These are phyloP conservation scores for Drosophila atripex DNA, from an alignment of 2,888 invertebrate species.

Conservation along the genomic window DNA sequence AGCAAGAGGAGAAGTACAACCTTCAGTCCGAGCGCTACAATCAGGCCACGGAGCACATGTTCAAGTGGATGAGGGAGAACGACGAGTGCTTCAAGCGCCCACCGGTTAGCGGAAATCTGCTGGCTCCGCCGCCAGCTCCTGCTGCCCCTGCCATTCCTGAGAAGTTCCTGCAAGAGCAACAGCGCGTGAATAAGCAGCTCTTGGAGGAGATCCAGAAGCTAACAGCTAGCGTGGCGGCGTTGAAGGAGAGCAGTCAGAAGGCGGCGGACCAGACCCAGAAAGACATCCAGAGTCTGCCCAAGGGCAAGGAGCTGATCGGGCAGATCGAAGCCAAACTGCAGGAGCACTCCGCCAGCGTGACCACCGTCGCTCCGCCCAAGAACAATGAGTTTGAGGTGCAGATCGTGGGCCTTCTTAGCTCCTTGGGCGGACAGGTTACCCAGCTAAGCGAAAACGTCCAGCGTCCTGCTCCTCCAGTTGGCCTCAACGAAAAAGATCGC, in stretches of 20 bases:
- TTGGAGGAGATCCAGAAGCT: conserved; percentile 74
- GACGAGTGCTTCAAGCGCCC: conserved; percentile 82
- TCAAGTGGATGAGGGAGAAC: conserved; percentile 83
- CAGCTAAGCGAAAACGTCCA: conserved; percentile 73
- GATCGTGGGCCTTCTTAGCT: conserved; percentile 84
- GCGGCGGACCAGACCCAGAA: conserved; percentile 77
- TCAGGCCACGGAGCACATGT: conserved; percentile 81
- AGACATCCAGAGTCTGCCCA: conserved; percentile 72
- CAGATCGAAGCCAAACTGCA: conserved; percentile 81
- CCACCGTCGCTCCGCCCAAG: conserved; percentile 73
- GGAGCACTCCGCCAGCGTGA: conserved; percentile 70
- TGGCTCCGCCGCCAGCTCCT: conserved; percentile 32
- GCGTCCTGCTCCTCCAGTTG: conserved; percentile 39
- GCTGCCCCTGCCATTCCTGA: conserved; percentile 52
- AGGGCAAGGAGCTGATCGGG: conserved; percentile 75
- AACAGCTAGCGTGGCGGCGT: conserved; percentile 66
- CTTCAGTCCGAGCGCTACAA: conserved; percentile 81
- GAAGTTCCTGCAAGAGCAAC: conserved; percentile 71
- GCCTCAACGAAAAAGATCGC: conserved; percentile 83
- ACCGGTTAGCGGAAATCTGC: conserved; percentile 43
- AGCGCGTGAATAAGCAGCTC: conserved; percentile 74
- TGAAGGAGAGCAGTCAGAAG: conserved; percentile 71
- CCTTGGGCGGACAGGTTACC: conserved; percentile 84
- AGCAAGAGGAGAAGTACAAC: conserved; percentile 84
- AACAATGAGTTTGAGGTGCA: conserved; percentile 84